phyloP scores from a whole-genome alignment of 2,113 vertebrate genomes.

The Anser cygnoides region DNA sequence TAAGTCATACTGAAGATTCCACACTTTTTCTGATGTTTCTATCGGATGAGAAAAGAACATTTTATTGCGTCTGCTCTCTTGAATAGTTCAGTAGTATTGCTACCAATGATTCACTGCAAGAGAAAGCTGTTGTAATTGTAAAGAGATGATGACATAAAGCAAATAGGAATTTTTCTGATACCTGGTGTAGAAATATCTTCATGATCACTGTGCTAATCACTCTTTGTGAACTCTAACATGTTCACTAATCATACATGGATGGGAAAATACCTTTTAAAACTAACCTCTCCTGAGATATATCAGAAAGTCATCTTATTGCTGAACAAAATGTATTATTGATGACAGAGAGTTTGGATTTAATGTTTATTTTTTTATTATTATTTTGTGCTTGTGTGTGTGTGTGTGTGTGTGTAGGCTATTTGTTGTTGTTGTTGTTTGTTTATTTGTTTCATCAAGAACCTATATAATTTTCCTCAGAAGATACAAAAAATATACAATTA shows the following conservation, averaged over 20 bases:
- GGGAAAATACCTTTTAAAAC: background rate
- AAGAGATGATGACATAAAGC: background rate
- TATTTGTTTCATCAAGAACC: background rate
- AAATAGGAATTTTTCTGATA: background rate
- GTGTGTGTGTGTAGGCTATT: no score
- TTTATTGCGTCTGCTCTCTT: background rate
- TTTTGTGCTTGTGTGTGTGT: background rate
- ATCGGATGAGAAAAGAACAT: background rate
- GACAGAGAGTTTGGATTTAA: background rate
- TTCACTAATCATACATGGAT: background rate
- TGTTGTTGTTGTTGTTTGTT: fast-evolving
- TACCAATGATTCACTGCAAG: background rate
- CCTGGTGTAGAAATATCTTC: background rate
- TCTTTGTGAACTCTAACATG: background rate
- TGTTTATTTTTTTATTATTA: background rate
- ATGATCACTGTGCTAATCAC: background rate
- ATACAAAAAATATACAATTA: background rate
- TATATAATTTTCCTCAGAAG: background rate
- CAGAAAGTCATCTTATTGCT: background rate
- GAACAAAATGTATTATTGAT: background rate
- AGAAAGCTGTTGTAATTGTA: background rate
- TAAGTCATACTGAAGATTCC: background rate
- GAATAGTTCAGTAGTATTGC: background rate
- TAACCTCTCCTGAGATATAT: background rate
- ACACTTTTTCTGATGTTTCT: background rate